Base-by-base conservation (phyloP, 2,888 invertebrate genomes). In the Melieria picta region DNA sequence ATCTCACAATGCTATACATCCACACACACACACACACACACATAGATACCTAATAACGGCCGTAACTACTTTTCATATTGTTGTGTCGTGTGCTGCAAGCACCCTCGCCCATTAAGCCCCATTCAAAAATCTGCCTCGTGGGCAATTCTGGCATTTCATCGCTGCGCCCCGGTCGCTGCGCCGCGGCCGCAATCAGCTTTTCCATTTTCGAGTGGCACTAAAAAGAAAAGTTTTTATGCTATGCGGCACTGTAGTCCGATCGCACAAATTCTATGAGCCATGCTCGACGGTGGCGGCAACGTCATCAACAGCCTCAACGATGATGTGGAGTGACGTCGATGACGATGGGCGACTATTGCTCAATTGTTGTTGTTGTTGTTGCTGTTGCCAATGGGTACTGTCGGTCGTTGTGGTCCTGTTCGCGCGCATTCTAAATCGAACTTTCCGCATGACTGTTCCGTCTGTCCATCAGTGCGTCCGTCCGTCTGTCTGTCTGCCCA, bases 91-190 rank as follows among this genome's bases (percentile, higher is more conserved):
- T 30, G 30, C 30, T 30, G 30, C 30, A 30, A 30, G 30, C 30
- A 30, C 30, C 30, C 30, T 30, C 30, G 30, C 30, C 30, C 30
- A 30, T 30, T 30, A 30, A 30, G 30, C 30, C 11, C 48, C 46
- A 11, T n/a, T 63, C 42, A 47, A 11, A 61, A 45, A 57, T 65
- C n/a, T 74, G 80, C 80, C 68, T 43, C 62, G 74, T 70, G 57
- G 72, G 76, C 80, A 79, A 63, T 69, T 69, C n/a, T 56, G 63
- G 50, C 57, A 46, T 50, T 56, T 55, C 46, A 47, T 56, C 56
- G 65, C 11, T 43, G 13, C 16, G 46, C 65, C 10, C 52, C 46
- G 11, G n/a, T 55, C 55, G 42, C 42, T 45, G 57, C 57, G 9
- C 7, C 55, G 42, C 42, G 43, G 9, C 7, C 55, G 42, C 42